phyloP scores from a whole-genome alignment of 2,113 vertebrate genomes.

The Colius striatus region DNA sequence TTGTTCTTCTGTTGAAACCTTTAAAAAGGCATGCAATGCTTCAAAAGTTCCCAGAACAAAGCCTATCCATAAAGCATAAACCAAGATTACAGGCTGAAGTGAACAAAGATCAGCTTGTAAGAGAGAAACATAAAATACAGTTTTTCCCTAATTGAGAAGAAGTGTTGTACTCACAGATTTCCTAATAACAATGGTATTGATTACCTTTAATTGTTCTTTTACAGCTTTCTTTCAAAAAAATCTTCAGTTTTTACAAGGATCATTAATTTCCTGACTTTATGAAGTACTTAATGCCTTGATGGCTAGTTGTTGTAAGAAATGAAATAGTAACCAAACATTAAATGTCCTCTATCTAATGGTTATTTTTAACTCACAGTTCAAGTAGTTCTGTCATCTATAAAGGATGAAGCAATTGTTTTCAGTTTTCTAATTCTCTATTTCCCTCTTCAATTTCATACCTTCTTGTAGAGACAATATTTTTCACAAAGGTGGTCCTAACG shows the following conservation, averaged over 20 bases:
- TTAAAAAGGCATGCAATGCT: slow-evolving; percentile 47
- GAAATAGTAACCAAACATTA: slow-evolving; percentile 27
- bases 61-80: slow-evolving; percentile 52
- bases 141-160: slow-evolving; percentile 45
- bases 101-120: slow-evolving; percentile 56
- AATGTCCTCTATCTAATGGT: not conserved
- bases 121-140: slow-evolving; percentile 49
- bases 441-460: not conserved
- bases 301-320: slow-evolving; percentile 20
- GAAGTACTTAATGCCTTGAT: slow-evolving; percentile 16
- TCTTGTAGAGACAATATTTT: slow-evolving; percentile 11
- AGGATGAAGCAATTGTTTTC: not conserved
- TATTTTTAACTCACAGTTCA: not conserved
- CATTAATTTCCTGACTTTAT: slow-evolving; percentile 52
- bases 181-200: slow-evolving; percentile 57
- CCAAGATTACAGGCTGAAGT: slow-evolving; percentile 51
- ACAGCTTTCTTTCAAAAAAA: slow-evolving; percentile 2
- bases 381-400: not conserved
- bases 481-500: slow-evolving; percentile 47
- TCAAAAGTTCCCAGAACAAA: slow-evolving; percentile 66
- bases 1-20: slow-evolving; percentile 50
- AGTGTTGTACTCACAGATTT: slow-evolving; percentile 27
- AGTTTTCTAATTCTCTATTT: not conserved
- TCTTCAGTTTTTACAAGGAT: slow-evolving; percentile 35
- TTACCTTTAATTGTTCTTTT: slow-evolving; percentile 55